Evolutionary conservation across 2,888 invertebrate genomes (phyloP), one percentile per base, ranked within the genome.

Genomic region (Apotomis capreana): DNA sequence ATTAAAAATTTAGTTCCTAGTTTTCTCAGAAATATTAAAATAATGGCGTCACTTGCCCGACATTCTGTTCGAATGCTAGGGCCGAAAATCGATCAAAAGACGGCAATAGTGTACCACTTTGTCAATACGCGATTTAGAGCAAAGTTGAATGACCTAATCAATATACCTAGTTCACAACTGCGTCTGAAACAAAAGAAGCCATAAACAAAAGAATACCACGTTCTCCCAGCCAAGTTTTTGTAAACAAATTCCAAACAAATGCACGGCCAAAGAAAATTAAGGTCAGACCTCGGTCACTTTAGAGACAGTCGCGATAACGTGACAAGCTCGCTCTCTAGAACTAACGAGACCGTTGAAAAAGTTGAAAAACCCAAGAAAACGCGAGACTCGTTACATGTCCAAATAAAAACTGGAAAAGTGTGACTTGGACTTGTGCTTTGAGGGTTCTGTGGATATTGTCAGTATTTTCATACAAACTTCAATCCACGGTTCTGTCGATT

Each of bases 201-300:
- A 2, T 46, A 65, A 57, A 65, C 57, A 65, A 64, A 15, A 65
- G 64, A 36, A 49, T 6, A 6, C 40, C 15, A 49, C 6, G 4
- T 26, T 65, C 46, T 46, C 55, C 12, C 9, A 49, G 10, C 12
- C 44, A 64, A 64, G 63, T 64, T 64, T 65, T 57, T 65, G 65
- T 55, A 57, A 44, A 64, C 44, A 64, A 65, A 57, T 64, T 64
- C 12, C 64, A 26, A 57, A 65, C 57, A 51, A 40, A 40, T 51
- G 54, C 60, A 61, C 9, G 54, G 4, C 58, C 57, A 55, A 62
- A 58, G 61, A 36, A 58, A 71, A 71, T 71, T 57, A 68, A 62
- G 71, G 71, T 71, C 71, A 54, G 26, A 26, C 57, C 57, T 62
- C 62, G 49, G 26, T 67, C 61, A 51, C 36, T 49, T n/a, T 12